phyloP scores from a whole-genome alignment of 2,113 vertebrate species.

The Dinomys branickii region DNA sequence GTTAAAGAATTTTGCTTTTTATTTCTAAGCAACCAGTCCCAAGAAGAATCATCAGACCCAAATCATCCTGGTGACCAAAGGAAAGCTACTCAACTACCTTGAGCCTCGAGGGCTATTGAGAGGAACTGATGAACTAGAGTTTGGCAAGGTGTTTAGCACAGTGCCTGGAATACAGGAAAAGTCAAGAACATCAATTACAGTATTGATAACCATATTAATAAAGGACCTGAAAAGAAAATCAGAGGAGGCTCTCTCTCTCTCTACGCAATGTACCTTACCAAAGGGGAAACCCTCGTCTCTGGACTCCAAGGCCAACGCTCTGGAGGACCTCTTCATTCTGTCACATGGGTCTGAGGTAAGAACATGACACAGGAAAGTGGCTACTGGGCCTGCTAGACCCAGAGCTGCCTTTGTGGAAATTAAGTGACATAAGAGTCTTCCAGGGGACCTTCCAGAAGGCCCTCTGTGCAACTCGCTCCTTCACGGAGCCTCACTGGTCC shows the following conservation, averaged over 20 bases:
- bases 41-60: background rate
- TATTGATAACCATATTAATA: background rate
- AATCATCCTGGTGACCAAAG: background rate
- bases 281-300: background rate
- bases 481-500: background rate
- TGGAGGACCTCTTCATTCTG: background rate
- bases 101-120: background rate
- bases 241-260: background rate
- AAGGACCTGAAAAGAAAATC: background rate
- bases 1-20: constrained; percentile 4
- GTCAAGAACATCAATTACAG: background rate
- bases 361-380: background rate
- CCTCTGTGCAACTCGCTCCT: background rate
- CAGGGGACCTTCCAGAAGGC: background rate
- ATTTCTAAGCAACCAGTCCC: constrained; percentile 1
- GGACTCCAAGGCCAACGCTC: background rate
- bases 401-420: background rate
- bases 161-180: background rate
- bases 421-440: background rate
- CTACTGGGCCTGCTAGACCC: background rate
- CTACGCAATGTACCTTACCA: background rate
- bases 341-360: background rate
- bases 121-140: background rate
- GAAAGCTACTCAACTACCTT: background rate
- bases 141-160: background rate